Percentiles rank a stretch among this genome's conserved stretches.
phyloP scores from a whole-genome alignment of 2,797 vertebrate genomes.

The Sebastes taczanowskii region DNA sequence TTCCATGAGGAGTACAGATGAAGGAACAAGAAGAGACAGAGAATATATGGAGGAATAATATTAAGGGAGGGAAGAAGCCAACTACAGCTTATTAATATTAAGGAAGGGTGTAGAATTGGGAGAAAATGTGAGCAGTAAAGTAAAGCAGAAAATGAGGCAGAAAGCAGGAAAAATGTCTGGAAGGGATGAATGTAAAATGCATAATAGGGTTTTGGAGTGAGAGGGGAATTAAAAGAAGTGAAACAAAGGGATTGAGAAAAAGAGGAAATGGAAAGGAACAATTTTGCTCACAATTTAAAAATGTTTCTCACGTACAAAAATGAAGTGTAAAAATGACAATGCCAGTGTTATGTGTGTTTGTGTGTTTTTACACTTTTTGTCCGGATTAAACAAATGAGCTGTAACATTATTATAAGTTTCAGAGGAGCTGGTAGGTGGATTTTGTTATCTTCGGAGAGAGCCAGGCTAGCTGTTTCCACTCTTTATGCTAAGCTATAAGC shows the following conservation, averaged over 20 bases:
- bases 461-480: neutral
- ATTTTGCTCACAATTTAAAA: neutral
- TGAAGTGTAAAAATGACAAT: neutral
- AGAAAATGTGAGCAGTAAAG: neutral
- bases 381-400: neutral
- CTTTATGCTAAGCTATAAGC: neutral
- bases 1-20: neutral
- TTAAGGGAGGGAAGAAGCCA: neutral
- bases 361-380: neutral
- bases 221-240: neutral
- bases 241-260: neutral
- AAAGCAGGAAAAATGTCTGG: neutral
- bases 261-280: neutral
- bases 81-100: conserved; percentile 7
- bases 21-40: neutral
- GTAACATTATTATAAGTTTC: neutral
- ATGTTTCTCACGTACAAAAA: neutral
- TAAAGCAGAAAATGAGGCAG: neutral
- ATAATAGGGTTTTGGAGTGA: neutral
- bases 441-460: neutral
- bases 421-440: neutral
- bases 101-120: neutral
- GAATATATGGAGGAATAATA: neutral
- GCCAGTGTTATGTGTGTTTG: neutral
- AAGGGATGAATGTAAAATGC: conserved; percentile 20